Evolutionary conservation across 2,113 vertebrate genomes (phyloP).

Genomic region (Pollachius pollachius): DNA sequence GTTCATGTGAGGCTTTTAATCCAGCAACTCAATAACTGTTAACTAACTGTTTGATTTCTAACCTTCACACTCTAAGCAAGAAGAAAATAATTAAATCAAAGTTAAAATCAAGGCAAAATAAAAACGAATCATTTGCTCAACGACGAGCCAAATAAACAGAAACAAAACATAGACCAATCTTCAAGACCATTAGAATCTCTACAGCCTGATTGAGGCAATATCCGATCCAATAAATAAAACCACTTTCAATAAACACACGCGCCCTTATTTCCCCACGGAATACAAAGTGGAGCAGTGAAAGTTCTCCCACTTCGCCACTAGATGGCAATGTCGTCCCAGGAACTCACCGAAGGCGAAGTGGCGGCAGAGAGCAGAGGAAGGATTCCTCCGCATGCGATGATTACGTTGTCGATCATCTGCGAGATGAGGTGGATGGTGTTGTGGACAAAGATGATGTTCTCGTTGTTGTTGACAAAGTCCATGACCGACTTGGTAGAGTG

Average conservation of each 20-base stretch:
- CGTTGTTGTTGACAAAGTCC: conserved; percentile 99
- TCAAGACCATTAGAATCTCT: too few relatives aligned
- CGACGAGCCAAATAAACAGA: too few relatives aligned
- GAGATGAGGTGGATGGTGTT: conserved; percentile 99
- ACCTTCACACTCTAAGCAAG: too few relatives aligned
- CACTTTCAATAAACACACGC: conserved; percentile 16
- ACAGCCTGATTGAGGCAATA: too few relatives aligned
- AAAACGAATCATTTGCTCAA: too few relatives aligned
- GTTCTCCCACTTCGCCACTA: conserved; percentile 44
- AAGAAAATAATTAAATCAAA: too few relatives aligned
- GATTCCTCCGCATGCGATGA: conserved; percentile 97
- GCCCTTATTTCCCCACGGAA: conserved; percentile 8
- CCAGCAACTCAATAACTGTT: too few relatives aligned
- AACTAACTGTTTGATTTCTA: too few relatives aligned
- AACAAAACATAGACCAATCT: too few relatives aligned
- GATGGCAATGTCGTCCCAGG: conserved; percentile 65
- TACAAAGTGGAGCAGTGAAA: neutral
- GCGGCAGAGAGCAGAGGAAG: conserved; percentile 95
- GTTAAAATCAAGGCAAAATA: too few relatives aligned
- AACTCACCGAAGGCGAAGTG: conserved; percentile 93
- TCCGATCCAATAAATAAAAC: conserved; percentile 13
- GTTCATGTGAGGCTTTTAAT: too few relatives aligned
- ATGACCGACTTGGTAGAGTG: conserved; percentile 97
- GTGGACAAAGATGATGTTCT: conserved; percentile 99
- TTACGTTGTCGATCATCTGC: conserved; percentile 99